A percentile compares a stretch with the other conserved stretches of the same genome.
Conservation (phyloP, 2,797 vertebrate genomes). For the Nothura maculosa region DNA sequence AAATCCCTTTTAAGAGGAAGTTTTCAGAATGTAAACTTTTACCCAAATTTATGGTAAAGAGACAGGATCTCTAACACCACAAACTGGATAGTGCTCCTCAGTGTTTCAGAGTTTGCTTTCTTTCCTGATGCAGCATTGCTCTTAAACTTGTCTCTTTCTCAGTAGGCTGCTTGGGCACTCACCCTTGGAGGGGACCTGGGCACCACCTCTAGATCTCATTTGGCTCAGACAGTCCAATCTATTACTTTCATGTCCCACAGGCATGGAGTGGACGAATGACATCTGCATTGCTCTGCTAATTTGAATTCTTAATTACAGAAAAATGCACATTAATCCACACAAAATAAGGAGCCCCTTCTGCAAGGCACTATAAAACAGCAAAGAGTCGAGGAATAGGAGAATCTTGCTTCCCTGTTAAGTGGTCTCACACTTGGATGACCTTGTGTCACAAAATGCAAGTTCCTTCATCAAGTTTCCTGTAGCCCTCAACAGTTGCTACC, state of each 20-base stretch:
- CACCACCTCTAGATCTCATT: slow-evolving; percentile 16
- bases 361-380: not conserved
- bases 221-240: slow-evolving; percentile 9
- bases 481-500: not conserved
- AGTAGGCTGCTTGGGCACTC: not conserved
- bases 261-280: slow-evolving; percentile 36
- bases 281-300: not conserved
- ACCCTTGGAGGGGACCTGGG: not conserved
- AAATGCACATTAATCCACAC: slow-evolving; percentile 15
- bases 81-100: not conserved
- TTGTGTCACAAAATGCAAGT: fast-evolving
- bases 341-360: slow-evolving; percentile 16
- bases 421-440: not conserved
- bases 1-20: not conserved
- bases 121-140: not conserved
- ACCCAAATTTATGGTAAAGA: not conserved
- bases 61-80: not conserved
- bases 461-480: not conserved
- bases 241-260: slow-evolving; percentile 56
- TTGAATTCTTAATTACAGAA: slow-evolving; percentile 69
- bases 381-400: not conserved
- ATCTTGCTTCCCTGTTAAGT: not conserved
- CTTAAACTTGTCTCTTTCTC: not conserved
- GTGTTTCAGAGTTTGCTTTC: not conserved
- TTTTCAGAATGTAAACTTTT: not conserved